These are phyloP conservation scores for Spisula solida DNA, from an alignment of 2,888 invertebrate genomes.

Conservation along the genomic window DNA sequence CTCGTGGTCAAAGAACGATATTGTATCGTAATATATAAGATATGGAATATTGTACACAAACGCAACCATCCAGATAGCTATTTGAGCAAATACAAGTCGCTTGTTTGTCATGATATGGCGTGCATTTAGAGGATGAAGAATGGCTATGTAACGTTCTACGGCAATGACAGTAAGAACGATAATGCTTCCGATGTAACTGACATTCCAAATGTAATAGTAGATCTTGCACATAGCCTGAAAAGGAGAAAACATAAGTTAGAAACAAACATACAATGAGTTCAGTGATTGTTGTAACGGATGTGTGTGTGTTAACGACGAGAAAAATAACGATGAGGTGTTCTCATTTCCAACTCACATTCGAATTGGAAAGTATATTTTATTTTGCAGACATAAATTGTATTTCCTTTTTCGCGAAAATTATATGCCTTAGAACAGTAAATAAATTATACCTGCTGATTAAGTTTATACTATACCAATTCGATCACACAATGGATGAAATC, in stretches of 20 bases:
- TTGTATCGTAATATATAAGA: slow-evolving; percentile 94
- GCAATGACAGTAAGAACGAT: slow-evolving; percentile 93
- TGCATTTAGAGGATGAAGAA: slow-evolving; percentile 93
- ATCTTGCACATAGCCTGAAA: slow-evolving; percentile 92
- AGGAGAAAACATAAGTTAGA: background rate
- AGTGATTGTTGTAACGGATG: slow-evolving; percentile 88
- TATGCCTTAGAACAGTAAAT: no score
- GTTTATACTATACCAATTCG: no score
- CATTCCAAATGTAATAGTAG: slow-evolving; percentile 95
- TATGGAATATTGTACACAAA: slow-evolving; percentile 94
- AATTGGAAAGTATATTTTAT: no score
- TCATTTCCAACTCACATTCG: no score
- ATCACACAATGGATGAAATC: no score
- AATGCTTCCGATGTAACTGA: slow-evolving; percentile 96
- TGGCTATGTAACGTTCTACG: slow-evolving; percentile 84
- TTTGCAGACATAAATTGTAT: no score
- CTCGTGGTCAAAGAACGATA: slow-evolving; percentile 87
- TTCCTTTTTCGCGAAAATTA: no score
- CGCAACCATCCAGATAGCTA: slow-evolving; percentile 94
- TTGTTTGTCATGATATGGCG: slow-evolving; percentile 94
- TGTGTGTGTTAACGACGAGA: no score
- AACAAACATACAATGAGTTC: background rate
- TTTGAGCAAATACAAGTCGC: slow-evolving; percentile 92
- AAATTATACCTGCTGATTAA: no score
- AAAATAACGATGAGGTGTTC: no score